Conservation (phyloP, 2,797 vertebrate species). For the Pyrrhura leucotis region DNA sequence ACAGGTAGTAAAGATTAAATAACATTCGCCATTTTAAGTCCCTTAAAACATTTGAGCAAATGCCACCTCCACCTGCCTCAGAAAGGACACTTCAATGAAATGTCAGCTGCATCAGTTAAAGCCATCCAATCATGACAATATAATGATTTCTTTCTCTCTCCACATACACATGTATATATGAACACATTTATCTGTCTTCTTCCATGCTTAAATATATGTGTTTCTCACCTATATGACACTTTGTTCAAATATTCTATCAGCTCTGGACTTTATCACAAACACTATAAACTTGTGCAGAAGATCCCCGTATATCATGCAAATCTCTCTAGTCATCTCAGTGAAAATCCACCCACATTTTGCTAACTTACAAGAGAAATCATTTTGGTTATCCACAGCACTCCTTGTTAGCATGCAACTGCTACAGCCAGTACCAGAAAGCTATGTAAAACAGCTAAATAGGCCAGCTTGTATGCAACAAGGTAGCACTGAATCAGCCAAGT, state of each 20-base stretch:
- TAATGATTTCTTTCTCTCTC: background rate
- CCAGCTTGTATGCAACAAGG: background rate
- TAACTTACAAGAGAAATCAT: background rate
- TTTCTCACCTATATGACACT: background rate
- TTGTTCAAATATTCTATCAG: background rate
- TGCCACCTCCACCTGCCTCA: background rate
- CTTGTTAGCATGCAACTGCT: background rate
- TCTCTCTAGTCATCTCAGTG: background rate
- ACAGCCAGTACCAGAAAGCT: background rate
- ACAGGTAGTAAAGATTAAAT: background rate
- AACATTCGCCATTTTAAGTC: background rate
- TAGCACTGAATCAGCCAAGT: background rate
- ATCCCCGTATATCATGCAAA: rapidly evolving
- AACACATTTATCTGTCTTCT: background rate
- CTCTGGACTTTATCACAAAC: background rate
- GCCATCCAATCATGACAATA: background rate
- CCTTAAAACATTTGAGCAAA: background rate
- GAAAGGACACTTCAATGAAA: background rate
- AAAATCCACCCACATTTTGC: background rate
- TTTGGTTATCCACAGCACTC: background rate
- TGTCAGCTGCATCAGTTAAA: background rate
- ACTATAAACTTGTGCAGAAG: background rate
- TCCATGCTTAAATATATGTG: background rate
- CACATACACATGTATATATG: background rate
- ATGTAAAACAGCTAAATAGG: background rate